A percentile compares a stretch with the other conserved stretches of the same genome.
Evolutionary conservation across 2,113 vertebrate genomes (phyloP).

Genomic region (Synchiropus splendidus): DNA sequence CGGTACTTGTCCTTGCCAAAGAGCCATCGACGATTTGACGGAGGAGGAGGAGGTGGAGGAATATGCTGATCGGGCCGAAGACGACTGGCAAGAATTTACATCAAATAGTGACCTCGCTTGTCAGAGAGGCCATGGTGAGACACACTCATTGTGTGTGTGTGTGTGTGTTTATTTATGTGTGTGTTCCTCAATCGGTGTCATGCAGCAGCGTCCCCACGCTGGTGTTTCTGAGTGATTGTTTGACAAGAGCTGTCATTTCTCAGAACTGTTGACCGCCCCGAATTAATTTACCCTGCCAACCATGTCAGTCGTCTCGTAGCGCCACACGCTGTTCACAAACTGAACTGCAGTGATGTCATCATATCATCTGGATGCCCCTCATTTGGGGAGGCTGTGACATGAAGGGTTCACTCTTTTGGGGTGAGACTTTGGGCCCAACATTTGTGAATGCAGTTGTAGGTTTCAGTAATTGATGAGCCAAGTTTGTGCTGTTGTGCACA

Average conservation of each 20-base stretch:
- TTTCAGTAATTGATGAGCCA: too few relatives aligned
- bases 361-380: too few relatives aligned
- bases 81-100: slow-evolving; percentile 63
- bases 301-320: too few relatives aligned
- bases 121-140: slow-evolving; percentile 63
- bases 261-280: slow-evolving; percentile 22
- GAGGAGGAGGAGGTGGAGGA: slow-evolving; percentile 57
- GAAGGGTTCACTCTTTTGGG: too few relatives aligned
- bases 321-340: too few relatives aligned
- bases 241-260: slow-evolving; percentile 44
- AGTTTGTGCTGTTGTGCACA: too few relatives aligned
- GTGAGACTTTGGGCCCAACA: too few relatives aligned
- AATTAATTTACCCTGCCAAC: too few relatives aligned
- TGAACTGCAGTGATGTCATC: too few relatives aligned
- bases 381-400: too few relatives aligned
- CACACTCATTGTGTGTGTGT: slow-evolving; percentile 44
- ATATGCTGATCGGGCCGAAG: slow-evolving; percentile 67
- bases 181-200: slow-evolving; percentile 39
- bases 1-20: slow-evolving; percentile 69
- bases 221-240: slow-evolving; percentile 35
- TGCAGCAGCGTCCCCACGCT: slow-evolving; percentile 27
- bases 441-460: too few relatives aligned
- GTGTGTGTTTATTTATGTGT: slow-evolving; percentile 34
- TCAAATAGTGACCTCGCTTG: slow-evolving; percentile 62
- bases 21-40: slow-evolving; percentile 64